Evolutionary conservation across 2,888 invertebrate species (phyloP).

Genomic region (Philaethria dido): DNA sequence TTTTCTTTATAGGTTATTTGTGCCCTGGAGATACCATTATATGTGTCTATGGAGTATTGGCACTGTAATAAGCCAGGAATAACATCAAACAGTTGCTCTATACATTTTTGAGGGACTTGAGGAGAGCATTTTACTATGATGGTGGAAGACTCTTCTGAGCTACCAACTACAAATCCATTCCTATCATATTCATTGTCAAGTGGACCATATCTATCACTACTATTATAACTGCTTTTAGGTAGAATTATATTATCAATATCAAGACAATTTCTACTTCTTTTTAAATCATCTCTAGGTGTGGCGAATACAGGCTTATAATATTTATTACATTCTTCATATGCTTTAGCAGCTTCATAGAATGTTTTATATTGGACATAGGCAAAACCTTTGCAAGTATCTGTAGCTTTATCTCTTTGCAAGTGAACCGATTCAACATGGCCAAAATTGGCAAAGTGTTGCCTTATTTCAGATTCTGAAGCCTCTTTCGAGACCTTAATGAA

Average conservation of each 20-base stretch:
- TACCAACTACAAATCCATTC: slow-evolving; percentile 46
- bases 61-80: slow-evolving; percentile 85
- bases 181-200: slow-evolving; percentile 45
- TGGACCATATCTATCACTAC: slow-evolving; percentile 44
- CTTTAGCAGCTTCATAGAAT: slow-evolving; percentile 93
- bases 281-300: slow-evolving; percentile 87
- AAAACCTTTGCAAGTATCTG: slow-evolving; percentile 93
- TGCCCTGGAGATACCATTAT: slow-evolving; percentile 74
- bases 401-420: slow-evolving; percentile 90
- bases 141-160: slow-evolving; percentile 82
- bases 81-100: slow-evolving; percentile 93
- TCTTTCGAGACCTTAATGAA: slow-evolving; percentile 94
- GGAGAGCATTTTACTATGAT: slow-evolving; percentile 90
- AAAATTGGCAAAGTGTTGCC: slow-evolving; percentile 92
- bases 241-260: slow-evolving; percentile 48
- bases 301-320: slow-evolving; percentile 96
- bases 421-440: slow-evolving; percentile 91
- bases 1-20: slow-evolving; percentile 66
- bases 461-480: slow-evolving; percentile 90
- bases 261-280: slow-evolving; percentile 63
- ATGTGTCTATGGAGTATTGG: slow-evolving; percentile 75
- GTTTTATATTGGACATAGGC: slow-evolving; percentile 93
- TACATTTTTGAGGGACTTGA: slow-evolving; percentile 88
- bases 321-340: slow-evolving; percentile 94
- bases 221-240: slow-evolving; percentile 45